A percentile compares a stretch with the other conserved stretches of the same genome.
Evolutionary conservation across 2,113 vertebrate species (phyloP).

Genomic region (Chloebia gouldiae): DNA sequence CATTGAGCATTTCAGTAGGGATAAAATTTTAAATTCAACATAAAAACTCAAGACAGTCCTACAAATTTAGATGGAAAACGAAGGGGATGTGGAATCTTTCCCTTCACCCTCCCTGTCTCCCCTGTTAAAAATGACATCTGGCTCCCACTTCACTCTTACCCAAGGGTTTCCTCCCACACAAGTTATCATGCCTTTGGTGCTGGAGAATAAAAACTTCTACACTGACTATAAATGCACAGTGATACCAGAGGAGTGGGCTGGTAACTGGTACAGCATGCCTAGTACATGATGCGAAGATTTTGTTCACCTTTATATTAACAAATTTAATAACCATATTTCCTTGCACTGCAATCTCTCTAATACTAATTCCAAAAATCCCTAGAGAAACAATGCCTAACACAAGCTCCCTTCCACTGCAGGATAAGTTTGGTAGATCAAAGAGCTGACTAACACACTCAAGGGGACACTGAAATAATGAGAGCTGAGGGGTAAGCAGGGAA

Average conservation of each 20-base stretch:
- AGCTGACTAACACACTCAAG: not conserved
- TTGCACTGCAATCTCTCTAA: not conserved
- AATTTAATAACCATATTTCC: not conserved
- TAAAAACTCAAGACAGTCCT: not conserved
- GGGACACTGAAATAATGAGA: not conserved
- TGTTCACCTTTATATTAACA: not conserved
- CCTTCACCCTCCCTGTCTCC: not conserved
- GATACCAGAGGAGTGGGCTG: not conserved
- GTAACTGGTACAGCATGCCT: not conserved
- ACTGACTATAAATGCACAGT: not conserved
- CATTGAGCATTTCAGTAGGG: not conserved
- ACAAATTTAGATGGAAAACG: not conserved
- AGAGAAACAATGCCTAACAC: not conserved
- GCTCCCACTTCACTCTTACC: not conserved
- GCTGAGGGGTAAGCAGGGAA: rapidly evolving
- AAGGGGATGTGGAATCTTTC: not conserved
- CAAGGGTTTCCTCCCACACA: not conserved
- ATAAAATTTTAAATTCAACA: not conserved
- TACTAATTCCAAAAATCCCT: not conserved
- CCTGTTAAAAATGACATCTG: not conserved
- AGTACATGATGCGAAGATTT: not conserved
- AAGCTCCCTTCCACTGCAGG: not conserved
- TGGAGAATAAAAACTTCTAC: not conserved
- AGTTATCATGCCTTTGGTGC: not conserved
- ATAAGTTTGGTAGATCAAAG: not conserved